Evolutionary conservation across 2,797 vertebrate species (phyloP).

Genomic region (Syngnathus rostellatus): DNA sequence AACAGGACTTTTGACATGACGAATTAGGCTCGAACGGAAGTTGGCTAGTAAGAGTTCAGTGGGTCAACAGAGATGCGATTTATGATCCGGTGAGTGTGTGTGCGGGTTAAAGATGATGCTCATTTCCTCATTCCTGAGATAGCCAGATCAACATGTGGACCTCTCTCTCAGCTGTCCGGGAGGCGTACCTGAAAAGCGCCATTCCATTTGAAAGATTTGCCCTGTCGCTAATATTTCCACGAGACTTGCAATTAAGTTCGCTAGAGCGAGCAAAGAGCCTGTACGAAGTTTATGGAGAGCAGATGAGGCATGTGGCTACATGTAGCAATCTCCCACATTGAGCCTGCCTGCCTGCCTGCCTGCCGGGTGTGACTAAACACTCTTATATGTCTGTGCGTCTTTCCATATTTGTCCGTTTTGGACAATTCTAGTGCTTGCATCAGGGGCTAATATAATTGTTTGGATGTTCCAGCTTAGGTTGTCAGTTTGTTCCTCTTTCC

Average conservation of each 20-base stretch:
- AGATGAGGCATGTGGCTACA: conserved; percentile 52
- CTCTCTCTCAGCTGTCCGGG: conserved; percentile 43
- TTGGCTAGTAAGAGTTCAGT: conserved; percentile 9
- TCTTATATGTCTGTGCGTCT: not conserved
- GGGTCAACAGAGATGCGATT: conserved; percentile 32
- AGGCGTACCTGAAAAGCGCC: conserved; percentile 41
- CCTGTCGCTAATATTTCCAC: not conserved
- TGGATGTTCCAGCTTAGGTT: not conserved
- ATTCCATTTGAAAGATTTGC: not conserved
- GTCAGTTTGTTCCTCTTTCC: not conserved
- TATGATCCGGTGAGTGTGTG: conserved; percentile 14
- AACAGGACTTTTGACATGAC: conserved; percentile 39
- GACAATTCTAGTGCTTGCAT: not conserved
- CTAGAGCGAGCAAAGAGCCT: conserved; percentile 19
- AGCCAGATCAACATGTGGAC: conserved; percentile 10
- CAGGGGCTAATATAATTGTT: not conserved
- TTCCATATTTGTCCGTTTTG: not conserved
- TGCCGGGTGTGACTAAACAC: conserved; percentile 23
- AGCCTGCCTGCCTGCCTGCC: not conserved
- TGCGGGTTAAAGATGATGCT: conserved; percentile 34
- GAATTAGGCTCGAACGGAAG: conserved; percentile 30
- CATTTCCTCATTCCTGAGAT: conserved; percentile 50
- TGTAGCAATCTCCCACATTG: conserved; percentile 17
- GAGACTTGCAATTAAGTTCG: conserved; percentile 39
- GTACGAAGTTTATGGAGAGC: conserved; percentile 21